Conservation (phyloP, 2,888 invertebrate species). For the Eristalis arbustorum region DNA sequence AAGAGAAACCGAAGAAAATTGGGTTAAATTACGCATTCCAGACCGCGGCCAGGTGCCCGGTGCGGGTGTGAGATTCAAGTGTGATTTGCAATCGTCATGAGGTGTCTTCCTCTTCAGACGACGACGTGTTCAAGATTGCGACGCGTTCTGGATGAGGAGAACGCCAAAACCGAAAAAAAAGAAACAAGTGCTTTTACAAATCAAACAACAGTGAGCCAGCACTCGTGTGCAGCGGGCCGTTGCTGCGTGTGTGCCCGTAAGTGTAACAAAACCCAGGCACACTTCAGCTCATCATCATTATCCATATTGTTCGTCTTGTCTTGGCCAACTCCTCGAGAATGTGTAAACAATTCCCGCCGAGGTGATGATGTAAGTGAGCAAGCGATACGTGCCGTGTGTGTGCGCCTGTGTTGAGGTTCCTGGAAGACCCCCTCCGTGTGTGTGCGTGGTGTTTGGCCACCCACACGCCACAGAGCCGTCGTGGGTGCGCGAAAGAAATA, state of each 20-base stretch:
- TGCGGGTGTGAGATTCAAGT: neutral
- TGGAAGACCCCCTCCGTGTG: neutral
- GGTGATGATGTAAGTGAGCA: neutral
- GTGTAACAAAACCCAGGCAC: conserved; percentile 17
- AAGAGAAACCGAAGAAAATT: neutral
- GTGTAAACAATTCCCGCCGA: neutral
- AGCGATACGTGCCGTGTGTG: neutral
- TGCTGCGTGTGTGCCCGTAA: neutral
- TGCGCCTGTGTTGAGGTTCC: neutral
- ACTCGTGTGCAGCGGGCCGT: neutral
- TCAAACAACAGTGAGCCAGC: neutral
- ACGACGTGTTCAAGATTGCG: too few species aligned
- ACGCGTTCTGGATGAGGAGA: too few species aligned
- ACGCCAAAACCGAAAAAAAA: too few species aligned
- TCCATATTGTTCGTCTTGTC: neutral
- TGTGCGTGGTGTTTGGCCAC: neutral
- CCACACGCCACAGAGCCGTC: neutral
- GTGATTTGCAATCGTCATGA: too few species aligned
- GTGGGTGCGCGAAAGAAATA: neutral
- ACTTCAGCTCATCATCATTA: conserved; percentile 22
- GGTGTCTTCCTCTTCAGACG: too few species aligned
- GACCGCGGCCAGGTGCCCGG: conserved; percentile 12
- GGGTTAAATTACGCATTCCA: conserved; percentile 22
- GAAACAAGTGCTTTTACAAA: neutral
- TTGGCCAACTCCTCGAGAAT: neutral